Base-by-base conservation (phyloP, 2,888 invertebrate species). In the Liopterus haemorrhoidalis region DNA sequence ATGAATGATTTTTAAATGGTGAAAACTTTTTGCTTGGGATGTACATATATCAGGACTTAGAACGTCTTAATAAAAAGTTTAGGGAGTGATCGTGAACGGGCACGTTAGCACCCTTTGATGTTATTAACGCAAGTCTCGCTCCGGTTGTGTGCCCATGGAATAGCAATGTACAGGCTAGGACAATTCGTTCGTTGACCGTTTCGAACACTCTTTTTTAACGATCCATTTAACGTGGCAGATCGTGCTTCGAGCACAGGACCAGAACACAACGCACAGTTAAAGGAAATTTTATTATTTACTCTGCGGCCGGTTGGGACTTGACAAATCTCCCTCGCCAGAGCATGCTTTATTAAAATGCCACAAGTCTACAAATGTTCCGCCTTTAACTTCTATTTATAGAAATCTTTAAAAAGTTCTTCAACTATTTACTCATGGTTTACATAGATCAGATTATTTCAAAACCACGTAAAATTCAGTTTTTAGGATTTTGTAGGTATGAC, bases 51-150 rank as follows among this genome's bases (percentile, higher is more conserved):
- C 39, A 45, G 31, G 48, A 43, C 43, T 48, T 48, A 43, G 39
- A 48, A 48, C 44, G 43, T 48, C 48, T 48, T 48, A 48, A 43
- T 43, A 47, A 47, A 48, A 48, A 48, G 43, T 48, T 45, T 45
- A 45, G 45, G 39, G 39, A 32, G 45, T 39, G 39, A 14, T 39
- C 45, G 45, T 45, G 45, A 30, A 14, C 18, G 32, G 14, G n/a
- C n/a, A n/a, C 33, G 31, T 8, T 16, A 18, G 19, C 18, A n/a
- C 18, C 8, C 19, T 6, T 8, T n/a, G 27, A 25, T 24, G 32
- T 39, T 45, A 45, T 45, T 45, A 45, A 45, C 45, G 39, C 45
- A 39, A 27, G 45, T 45, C 45, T 31, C 38, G 45, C 45, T 25
- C 45, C 24, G 37, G 35, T 21, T 19, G 27, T 11, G 27, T 38